Evolutionary conservation across 2,797 vertebrate genomes (phyloP), one percentile per base, ranked within the genome.

Genomic region (Erethizon dorsatum): DNA sequence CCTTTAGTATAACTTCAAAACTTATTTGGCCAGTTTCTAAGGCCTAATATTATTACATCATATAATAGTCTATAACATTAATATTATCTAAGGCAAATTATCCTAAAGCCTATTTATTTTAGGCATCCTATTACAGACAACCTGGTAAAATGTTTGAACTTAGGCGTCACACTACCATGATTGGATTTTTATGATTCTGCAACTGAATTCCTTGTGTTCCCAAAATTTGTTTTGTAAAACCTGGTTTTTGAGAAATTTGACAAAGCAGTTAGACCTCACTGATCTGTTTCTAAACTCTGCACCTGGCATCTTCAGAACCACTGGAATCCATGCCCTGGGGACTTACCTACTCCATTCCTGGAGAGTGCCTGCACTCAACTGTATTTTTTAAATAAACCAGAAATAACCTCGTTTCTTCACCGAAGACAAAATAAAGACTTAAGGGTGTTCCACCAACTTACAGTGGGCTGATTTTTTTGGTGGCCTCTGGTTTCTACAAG

Each of bases 1-100:
- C 56, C 26, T 88, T 94, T 83, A 86, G 54, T 28, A 15, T 57
- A 65, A 65, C 65, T 92, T 92, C 47, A 88, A 96, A 91, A 85
- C 3, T 47, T 47, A 85, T 65, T 75, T 86, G 63, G 54, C 22
- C 80, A 26, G 77, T 67, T 92, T 83, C 45, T 84, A 84, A 83
- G 54, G 18, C 11, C 45, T 67, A 13, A 45, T 50, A 57, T 54
- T 79, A 69, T 73, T 77, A 63, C 57, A 83, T 45, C 69, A 69
- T 69, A 63, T 73, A 96, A 86, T 61, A 73, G 33, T 31, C 73
- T 73, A n/a, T 54, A 82, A 56, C 45, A 79, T 24, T 45, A 69
- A 57, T 89, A n/a, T 82, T 80, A 82, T 67, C 61, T 82, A 52
- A 92, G 71, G 33, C 26, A 88, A 89, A 56, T 93, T 91, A 79